Conservation (phyloP, 2,797 vertebrate species). For the Sebastes nivosus region DNA sequence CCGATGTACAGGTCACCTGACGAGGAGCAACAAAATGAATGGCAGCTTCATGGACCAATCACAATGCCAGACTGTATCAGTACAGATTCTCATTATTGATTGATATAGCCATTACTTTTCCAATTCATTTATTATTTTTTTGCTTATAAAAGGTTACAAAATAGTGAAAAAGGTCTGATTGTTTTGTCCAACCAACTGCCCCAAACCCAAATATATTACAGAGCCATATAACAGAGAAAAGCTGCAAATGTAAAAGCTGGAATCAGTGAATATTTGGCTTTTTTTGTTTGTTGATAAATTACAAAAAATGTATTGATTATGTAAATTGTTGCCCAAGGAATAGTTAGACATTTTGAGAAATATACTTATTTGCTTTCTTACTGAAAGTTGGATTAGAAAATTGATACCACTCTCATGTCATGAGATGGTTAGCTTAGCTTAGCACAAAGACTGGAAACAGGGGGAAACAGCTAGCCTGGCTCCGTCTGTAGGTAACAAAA, state of each 20-base stretch:
- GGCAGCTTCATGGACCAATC: conserved; percentile 19
- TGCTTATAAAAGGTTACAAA: neutral
- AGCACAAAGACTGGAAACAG: conserved; percentile 12
- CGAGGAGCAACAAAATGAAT: conserved; percentile 13
- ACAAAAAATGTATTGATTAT: neutral
- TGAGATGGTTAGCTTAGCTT: neutral
- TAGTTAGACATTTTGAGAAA: neutral
- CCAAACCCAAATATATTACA: neutral
- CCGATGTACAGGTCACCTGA: conserved; percentile 96
- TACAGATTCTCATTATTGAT: neutral
- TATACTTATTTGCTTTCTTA: accelerated
- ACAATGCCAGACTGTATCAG: neutral
- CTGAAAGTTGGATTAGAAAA: neutral
- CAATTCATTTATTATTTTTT: neutral
- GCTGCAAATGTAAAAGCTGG: neutral
- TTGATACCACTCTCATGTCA: neutral
- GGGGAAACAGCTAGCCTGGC: neutral
- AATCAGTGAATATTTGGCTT: neutral
- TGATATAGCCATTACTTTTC: neutral
- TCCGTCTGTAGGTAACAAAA: neutral
- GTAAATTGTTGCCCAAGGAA: neutral
- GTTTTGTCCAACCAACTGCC: neutral
- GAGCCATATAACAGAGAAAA: neutral
- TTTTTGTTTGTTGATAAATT: neutral
- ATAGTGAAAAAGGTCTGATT: neutral